Evolutionary conservation across 2,888 invertebrate species (phyloP), one percentile per base, ranked within the genome.

Genomic region (Sycophila texana): DNA sequence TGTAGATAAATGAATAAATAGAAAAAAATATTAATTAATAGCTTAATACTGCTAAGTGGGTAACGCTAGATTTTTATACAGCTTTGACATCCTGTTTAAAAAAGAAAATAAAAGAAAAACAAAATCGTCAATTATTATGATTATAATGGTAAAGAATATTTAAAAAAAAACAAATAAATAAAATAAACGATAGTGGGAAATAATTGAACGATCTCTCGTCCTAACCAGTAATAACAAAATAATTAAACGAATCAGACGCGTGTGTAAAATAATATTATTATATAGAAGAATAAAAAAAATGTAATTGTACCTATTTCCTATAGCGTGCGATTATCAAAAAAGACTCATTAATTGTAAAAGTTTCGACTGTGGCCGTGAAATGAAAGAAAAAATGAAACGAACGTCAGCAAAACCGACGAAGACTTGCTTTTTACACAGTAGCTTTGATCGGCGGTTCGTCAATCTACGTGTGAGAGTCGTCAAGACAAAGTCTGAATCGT

Each of bases 121-220:
- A 77, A 77, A 74, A 66, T 72, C 70, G 81, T 81, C 81, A 81
- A 81, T 81, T 81, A 81, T 78, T 81, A 81, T 65, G 30, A 74
- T 57, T 79, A 81, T 78, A 81, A 76, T 81, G 70, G 39, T 81
- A 81, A 65, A 70, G 67, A 74, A 74, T 77, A 71, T 66, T 71
- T 61, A 76, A 10, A 57, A 71, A 77, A 65, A 51, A 51, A 60
- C 39, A 39, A 39, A 39, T 30, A 70, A 39, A 60, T 70, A 26
- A 60, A 75, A 47, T 71, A 73, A 73, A 60, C 30, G 39, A 57
- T 78, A 78, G 75, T 76, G 68, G 51, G 78, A 73, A 77, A 72
- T 74, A 77, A 74, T 70, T 77, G 71, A 81, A 81, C 76, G 81
- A 81, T 81, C 81, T 81, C 81, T 81, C 74, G 77, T 77, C 74